Evolutionary conservation across 2,888 invertebrate genomes (phyloP).

Genomic region (Thereva unica): DNA sequence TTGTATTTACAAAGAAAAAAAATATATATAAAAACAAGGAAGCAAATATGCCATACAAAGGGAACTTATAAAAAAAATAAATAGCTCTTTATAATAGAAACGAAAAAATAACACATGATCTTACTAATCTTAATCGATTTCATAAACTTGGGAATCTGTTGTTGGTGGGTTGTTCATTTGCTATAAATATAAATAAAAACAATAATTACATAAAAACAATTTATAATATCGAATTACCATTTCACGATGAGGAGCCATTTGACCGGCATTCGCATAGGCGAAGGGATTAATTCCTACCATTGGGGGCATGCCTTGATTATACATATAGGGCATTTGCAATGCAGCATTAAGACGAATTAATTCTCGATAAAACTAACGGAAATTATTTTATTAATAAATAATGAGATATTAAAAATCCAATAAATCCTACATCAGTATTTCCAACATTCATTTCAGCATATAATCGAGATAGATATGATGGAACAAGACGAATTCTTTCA

Average conservation of each 20-base stretch:
- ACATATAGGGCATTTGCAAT: conserved; percentile 54
- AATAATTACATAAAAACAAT: background rate
- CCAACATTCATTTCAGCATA: conserved; percentile 63
- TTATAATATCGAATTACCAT: background rate
- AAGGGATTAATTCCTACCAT: conserved; percentile 24
- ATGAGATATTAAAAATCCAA: background rate
- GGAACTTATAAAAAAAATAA: too few relatives aligned
- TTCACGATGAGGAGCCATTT: background rate
- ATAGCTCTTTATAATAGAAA: too few relatives aligned
- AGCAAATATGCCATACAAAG: too few relatives aligned
- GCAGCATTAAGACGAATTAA: conserved; percentile 51
- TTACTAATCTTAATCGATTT: conserved; percentile 20
- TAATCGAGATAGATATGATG: conserved; percentile 61
- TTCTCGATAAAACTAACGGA: conserved; percentile 52
- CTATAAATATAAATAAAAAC: background rate
- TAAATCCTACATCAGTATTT: conserved; percentile 50
- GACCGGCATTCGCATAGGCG: background rate
- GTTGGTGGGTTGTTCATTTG: conserved; percentile 11
- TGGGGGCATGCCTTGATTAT: conserved; percentile 48
- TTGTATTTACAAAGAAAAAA: too few relatives aligned
- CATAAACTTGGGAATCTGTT: conserved; percentile 21
- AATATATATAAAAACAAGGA: too few relatives aligned
- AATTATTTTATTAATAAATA: background rate
- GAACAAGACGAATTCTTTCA: conserved; percentile 66
- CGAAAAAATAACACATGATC: background rate